Conservation (phyloP, 2,888 invertebrate species). For the Epinotia ramella region DNA sequence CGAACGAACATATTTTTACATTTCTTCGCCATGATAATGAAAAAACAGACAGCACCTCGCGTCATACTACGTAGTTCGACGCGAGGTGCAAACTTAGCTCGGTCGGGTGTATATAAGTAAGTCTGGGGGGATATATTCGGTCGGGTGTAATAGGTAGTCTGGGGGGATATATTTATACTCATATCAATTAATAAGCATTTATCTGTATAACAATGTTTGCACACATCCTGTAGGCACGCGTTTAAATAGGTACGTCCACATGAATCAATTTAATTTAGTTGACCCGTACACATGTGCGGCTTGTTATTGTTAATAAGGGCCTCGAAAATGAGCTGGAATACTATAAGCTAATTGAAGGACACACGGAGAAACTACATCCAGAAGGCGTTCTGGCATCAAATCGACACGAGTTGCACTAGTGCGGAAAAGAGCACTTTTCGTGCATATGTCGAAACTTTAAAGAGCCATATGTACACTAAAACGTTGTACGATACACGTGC, state of each 20-base stretch:
- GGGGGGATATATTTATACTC: not conserved
- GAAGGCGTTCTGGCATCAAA: too few relatives aligned
- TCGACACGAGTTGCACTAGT: too few relatives aligned
- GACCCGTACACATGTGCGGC: slow-evolving; percentile 31
- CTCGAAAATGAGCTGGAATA: slow-evolving; percentile 10
- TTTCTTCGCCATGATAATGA: not conserved
- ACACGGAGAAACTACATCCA: not conserved
- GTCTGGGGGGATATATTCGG: too few relatives aligned
- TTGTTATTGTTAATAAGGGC: slow-evolving; percentile 24
- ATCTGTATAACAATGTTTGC: slow-evolving; percentile 14
- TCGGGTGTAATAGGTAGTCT: not conserved
- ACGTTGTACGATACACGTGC: too few relatives aligned
- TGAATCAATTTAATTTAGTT: slow-evolving; percentile 40
- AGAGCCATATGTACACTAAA: too few relatives aligned
- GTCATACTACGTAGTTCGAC: too few relatives aligned
- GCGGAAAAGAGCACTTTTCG: too few relatives aligned
- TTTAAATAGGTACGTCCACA: not conserved
- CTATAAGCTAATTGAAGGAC: slow-evolving; percentile 2
- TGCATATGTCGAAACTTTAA: too few relatives aligned
- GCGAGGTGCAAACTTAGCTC: too few relatives aligned
- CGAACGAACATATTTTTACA: not conserved
- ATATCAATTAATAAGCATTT: not conserved
- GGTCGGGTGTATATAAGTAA: too few relatives aligned
- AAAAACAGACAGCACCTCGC: not conserved
- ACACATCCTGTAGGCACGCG: slow-evolving; percentile 33